These are phyloP conservation scores for Manis javanica DNA, from an alignment of 2,797 vertebrate genomes.

Conservation along the genomic window DNA sequence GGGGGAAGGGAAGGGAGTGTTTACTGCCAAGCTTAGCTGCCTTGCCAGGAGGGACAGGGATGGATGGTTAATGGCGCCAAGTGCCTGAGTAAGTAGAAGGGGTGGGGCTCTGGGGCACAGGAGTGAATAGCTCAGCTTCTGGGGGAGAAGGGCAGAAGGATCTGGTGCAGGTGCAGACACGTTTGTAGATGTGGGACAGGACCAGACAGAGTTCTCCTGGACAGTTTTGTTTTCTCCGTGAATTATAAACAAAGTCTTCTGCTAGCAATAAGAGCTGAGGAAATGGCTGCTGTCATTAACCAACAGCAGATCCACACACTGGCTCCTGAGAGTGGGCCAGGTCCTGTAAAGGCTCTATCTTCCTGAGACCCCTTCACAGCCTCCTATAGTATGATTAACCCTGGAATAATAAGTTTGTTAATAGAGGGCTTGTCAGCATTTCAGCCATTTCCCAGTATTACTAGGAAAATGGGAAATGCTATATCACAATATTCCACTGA, in stretches of 20 bases:
- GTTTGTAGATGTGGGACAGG: neutral
- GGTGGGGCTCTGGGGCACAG: neutral
- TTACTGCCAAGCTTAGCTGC: neutral
- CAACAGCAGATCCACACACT: neutral
- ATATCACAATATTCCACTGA: neutral
- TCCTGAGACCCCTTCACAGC: neutral
- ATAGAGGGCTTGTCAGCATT: neutral
- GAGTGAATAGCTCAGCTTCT: neutral
- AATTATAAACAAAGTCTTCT: neutral
- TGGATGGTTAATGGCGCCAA: neutral
- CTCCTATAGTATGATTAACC: neutral
- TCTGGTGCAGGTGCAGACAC: neutral
- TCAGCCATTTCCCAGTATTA: neutral
- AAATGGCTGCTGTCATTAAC: neutral
- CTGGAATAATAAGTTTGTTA: neutral
- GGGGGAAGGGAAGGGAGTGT: neutral
- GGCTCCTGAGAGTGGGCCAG: rapidly evolving
- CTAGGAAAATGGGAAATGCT: neutral
- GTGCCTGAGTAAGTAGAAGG: neutral
- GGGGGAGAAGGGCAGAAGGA: neutral
- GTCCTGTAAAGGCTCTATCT: neutral
- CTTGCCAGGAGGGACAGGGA: neutral
- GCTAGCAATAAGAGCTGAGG: neutral
- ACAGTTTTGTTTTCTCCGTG: neutral
- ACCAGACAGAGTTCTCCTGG: neutral